Conservation (phyloP, 2,888 invertebrate genomes). For the Dryomyza anilis region DNA sequence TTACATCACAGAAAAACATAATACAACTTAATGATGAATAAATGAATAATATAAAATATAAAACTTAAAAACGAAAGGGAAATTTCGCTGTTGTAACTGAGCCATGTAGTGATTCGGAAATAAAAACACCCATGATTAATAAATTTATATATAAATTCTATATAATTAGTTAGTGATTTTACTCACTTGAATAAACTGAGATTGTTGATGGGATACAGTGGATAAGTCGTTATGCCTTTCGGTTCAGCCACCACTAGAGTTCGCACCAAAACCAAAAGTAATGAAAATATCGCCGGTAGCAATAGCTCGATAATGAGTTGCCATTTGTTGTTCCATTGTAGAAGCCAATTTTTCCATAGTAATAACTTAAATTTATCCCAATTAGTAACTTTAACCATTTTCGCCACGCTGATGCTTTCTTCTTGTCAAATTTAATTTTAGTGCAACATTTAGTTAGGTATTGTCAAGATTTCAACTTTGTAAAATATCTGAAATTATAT, state of each 20-base stretch:
- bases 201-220: slow-evolving; percentile 55
- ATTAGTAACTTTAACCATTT: slow-evolving; percentile 46
- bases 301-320: slow-evolving; percentile 73
- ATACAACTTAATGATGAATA: too few relatives aligned
- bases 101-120: too few relatives aligned
- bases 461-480: too few relatives aligned
- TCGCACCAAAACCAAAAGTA: slow-evolving; percentile 73
- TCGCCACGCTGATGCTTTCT: neutral
- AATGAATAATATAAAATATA: too few relatives aligned
- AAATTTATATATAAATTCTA: too few relatives aligned
- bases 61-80: too few relatives aligned
- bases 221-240: slow-evolving; percentile 44
- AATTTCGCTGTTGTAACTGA: too few relatives aligned
- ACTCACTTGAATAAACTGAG: slow-evolving; percentile 50
- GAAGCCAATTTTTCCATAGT: slow-evolving; percentile 83
- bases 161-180: too few relatives aligned
- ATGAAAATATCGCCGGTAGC: slow-evolving; percentile 70
- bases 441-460: too few relatives aligned
- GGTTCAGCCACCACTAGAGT: slow-evolving; percentile 68
- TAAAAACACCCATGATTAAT: too few relatives aligned
- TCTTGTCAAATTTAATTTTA: neutral
- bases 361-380: slow-evolving; percentile 71
- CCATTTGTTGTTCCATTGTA: slow-evolving; percentile 74
- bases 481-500: too few relatives aligned
- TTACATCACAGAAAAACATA: too few relatives aligned